Percentiles rank a stretch among this genome's conserved stretches.
Conservation (phyloP, 2,888 invertebrate species). For the Drosophila tripunctata region DNA sequence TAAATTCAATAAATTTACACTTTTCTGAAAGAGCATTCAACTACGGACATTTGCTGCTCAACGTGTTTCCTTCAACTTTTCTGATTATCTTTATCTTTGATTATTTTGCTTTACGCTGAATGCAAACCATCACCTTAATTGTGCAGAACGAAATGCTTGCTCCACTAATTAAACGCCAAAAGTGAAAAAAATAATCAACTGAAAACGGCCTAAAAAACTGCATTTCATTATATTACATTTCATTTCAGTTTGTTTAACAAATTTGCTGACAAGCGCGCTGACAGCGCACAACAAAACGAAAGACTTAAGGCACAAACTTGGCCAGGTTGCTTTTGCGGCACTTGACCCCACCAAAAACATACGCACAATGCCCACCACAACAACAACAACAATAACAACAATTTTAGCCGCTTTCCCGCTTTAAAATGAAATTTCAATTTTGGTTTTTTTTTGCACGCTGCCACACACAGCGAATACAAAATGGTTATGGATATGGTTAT, state of each 20-base stretch:
- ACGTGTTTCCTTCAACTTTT: conserved; percentile 2
- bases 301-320: conserved; percentile 73
- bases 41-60: too few relatives aligned
- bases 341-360: conserved; percentile 72
- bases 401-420: conserved; percentile 73
- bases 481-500: conserved; percentile 55
- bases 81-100: conserved; percentile 23
- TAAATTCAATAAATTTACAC: too few relatives aligned
- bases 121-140: conserved; percentile 74
- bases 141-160: conserved; percentile 66
- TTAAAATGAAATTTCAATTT: conserved; percentile 68
- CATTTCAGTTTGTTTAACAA: conserved; percentile 75
- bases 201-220: conserved; percentile 25
- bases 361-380: conserved; percentile 40
- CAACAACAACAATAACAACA: conserved; percentile 24
- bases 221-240: conserved; percentile 60
- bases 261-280: conserved; percentile 74
- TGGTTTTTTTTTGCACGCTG: conserved; percentile 50
- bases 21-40: too few relatives aligned
- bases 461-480: conserved; percentile 63
- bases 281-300: conserved; percentile 67
- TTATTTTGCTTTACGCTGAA: conserved; percentile 43
- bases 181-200: conserved; percentile 4
- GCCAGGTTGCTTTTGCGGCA: conserved; percentile 41
- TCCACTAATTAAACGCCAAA: conserved; percentile 72